phyloP scores from a whole-genome alignment of 2,888 invertebrate genomes.

The Leptarthrus brevirostris region DNA sequence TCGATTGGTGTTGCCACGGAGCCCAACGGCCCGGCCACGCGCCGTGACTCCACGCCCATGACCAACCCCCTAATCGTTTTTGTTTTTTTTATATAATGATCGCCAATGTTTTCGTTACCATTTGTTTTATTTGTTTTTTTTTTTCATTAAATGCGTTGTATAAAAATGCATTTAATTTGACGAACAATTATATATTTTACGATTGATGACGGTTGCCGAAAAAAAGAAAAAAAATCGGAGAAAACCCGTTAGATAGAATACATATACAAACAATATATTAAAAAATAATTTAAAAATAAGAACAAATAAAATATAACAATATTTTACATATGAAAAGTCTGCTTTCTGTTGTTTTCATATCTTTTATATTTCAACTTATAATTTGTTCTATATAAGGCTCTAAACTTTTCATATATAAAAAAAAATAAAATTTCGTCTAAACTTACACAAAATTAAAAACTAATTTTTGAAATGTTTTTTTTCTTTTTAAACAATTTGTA shows the following conservation, averaged over 20 bases:
- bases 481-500: background rate
- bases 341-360: background rate
- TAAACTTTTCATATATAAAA: constrained; percentile 36
- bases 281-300: constrained; percentile 51
- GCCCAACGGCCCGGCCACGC: constrained; percentile 85
- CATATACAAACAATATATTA: constrained; percentile 53
- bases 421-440: constrained; percentile 11
- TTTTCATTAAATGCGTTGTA: too few species aligned
- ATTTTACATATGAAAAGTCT: constrained; percentile 45
- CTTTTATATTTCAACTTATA: background rate
- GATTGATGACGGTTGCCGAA: constrained; percentile 60
- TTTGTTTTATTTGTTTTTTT: constrained; percentile 49
- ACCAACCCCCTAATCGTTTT: constrained; percentile 72
- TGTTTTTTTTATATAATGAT: constrained; percentile 54
- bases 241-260: constrained; percentile 67
- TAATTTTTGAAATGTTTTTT: constrained; percentile 30
- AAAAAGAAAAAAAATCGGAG: constrained; percentile 67
- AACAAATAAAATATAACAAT: constrained; percentile 47
- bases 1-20: constrained; percentile 70
- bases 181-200: constrained; percentile 65
- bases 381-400: background rate
- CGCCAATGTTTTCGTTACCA: constrained; percentile 52
- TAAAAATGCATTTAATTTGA: constrained; percentile 60
- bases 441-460: constrained; percentile 25
- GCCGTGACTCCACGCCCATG: constrained; percentile 86